Evolutionary conservation across 1,140 invertebrate species (phyloP).

Genomic region (Radopholus similis): DNA sequence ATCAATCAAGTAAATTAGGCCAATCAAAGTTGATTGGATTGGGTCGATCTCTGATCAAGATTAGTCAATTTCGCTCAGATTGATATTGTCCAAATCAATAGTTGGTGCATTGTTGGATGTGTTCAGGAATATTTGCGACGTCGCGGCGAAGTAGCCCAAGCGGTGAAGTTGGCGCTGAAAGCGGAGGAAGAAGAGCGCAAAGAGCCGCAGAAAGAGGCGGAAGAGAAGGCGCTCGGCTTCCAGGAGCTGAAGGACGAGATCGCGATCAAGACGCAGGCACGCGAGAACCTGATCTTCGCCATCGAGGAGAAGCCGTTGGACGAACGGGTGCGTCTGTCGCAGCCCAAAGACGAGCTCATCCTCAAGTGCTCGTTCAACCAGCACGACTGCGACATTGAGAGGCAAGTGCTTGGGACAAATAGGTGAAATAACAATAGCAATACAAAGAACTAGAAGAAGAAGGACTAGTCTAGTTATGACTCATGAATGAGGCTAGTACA

Average conservation of each 20-base stretch:
- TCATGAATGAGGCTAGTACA: no score
- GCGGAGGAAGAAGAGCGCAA: background rate
- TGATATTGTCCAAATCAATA: no score
- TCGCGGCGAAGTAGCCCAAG: background rate
- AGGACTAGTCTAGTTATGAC: no score
- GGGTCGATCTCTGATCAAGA: no score
- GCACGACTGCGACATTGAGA: conserved; percentile 55
- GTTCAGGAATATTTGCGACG: background rate
- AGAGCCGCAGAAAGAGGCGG: background rate
- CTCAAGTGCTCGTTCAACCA: conserved; percentile 59
- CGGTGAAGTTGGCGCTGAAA: background rate
- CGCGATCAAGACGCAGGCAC: conserved; percentile 50
- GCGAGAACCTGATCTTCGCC: conserved; percentile 56
- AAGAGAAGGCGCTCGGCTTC: conserved; percentile 49
- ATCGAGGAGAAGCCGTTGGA: conserved; percentile 45
- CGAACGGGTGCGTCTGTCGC: conserved; percentile 47
- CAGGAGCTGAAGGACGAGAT: conserved; percentile 56
- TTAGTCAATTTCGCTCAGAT: no score
- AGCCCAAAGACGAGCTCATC: conserved; percentile 50
- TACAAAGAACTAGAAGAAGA: no score
- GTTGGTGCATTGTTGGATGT: background rate
- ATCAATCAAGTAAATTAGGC: no score
- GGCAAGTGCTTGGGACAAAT: conserved; percentile 29
- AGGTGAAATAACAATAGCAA: no score
- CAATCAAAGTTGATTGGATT: no score